Percentiles rank a stretch among this genome's conserved stretches.
These are phyloP conservation scores for Petrocephalus sullivani DNA, from an alignment of 2,797 vertebrate genomes.

Conservation along the genomic window DNA sequence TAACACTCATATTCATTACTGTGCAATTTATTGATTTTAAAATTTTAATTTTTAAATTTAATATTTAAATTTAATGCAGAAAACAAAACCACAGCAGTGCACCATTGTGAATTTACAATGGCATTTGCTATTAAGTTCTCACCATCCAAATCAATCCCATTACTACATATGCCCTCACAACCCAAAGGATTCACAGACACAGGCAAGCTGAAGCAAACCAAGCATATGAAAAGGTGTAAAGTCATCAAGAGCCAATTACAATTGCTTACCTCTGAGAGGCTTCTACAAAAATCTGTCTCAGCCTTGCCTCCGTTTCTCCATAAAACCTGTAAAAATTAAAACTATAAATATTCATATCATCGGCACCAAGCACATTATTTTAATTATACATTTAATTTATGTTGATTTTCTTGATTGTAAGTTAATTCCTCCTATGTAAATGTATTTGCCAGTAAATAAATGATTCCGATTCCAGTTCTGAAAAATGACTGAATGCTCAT, in stretches of 20 bases:
- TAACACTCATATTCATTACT: background rate
- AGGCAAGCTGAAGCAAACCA: background rate
- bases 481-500: background rate
- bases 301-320: slow-evolving; percentile 83
- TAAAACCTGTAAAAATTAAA: slow-evolving; percentile 73
- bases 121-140: background rate
- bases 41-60: no score
- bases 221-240: background rate
- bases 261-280: slow-evolving; percentile 72
- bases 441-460: background rate
- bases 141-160: background rate
- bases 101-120: background rate
- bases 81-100: background rate
- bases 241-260: background rate
- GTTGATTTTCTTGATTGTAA: background rate
- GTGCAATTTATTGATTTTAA: background rate
- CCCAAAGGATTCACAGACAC: background rate
- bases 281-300: slow-evolving; percentile 86
- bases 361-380: background rate
- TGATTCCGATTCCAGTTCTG: background rate
- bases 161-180: background rate
- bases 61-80: background rate
- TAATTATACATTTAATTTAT: background rate
- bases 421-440: background rate
- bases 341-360: background rate